These are phyloP conservation scores for Agrotis ipsilon DNA, from an alignment of 2,888 invertebrate genomes.

Conservation along the genomic window DNA sequence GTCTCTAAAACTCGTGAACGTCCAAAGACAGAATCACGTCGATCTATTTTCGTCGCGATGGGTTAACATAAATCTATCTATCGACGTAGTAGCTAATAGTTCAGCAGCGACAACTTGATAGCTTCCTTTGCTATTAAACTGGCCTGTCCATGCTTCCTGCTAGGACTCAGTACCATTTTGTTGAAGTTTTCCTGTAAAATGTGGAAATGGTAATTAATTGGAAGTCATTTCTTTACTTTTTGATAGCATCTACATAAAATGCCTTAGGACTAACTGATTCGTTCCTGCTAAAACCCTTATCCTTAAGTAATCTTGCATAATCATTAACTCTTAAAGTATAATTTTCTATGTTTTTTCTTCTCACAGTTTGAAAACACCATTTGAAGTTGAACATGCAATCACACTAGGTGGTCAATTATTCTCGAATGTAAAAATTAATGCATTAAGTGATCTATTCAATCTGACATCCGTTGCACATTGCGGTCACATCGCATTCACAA, in stretches of 20 bases:
- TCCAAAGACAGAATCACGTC: constrained; percentile 58
- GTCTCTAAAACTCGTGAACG: constrained; percentile 62
- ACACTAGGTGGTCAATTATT: constrained; percentile 40
- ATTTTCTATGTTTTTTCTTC: not conserved
- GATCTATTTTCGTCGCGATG: constrained; percentile 74
- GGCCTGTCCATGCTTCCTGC: constrained; percentile 72
- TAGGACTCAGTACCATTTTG: constrained; percentile 65
- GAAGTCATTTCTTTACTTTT: constrained; percentile 33
- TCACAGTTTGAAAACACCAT: constrained; percentile 1
- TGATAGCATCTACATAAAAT: constrained; percentile 36
- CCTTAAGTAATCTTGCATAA: not conserved
- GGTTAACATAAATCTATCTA: constrained; percentile 83
- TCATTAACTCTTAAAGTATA: not conserved
- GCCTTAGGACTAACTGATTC: constrained; percentile 7
- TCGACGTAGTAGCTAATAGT: constrained; percentile 82
- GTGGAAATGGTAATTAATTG: constrained; percentile 47
- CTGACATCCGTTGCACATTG: constrained; percentile 51
- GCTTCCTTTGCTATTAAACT: constrained; percentile 84
- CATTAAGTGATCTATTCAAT: constrained; percentile 51
- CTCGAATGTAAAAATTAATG: constrained; percentile 32
- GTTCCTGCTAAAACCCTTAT: constrained; percentile 3
- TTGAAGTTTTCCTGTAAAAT: constrained; percentile 58
- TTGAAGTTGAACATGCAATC: constrained; percentile 28
- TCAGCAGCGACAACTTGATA: constrained; percentile 86
- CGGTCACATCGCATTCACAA: constrained; percentile 56